These are phyloP conservation scores for Daubentonia madagascariensis DNA, from an alignment of 2,113 vertebrate species.

Conservation along the genomic window DNA sequence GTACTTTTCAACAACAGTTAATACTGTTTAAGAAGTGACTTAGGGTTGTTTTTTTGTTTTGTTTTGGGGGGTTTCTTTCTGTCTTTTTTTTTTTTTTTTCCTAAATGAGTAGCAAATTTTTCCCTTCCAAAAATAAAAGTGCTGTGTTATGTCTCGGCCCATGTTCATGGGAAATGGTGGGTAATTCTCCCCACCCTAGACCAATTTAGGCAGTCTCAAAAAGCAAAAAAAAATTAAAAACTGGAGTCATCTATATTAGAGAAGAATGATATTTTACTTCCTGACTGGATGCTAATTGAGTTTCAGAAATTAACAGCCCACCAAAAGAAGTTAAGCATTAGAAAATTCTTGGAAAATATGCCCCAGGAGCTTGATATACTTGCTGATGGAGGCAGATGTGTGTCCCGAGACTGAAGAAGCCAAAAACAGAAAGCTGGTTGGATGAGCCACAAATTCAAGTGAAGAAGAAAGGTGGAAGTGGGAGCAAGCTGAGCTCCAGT, in stretches of 20 bases:
- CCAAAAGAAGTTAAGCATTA: too few relatives aligned
- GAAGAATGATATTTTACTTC: neutral
- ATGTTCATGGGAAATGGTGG: neutral
- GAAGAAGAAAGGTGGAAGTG: neutral
- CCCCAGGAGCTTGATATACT: accelerated
- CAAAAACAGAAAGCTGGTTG: accelerated
- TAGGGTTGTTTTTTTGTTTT: too few relatives aligned
- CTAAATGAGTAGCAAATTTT: neutral
- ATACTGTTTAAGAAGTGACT: neutral
- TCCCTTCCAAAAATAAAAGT: neutral
- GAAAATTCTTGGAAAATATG: neutral
- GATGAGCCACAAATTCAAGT: neutral
- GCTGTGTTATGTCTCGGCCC: neutral
- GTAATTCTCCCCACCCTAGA: neutral
- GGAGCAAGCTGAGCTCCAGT: too few relatives aligned
- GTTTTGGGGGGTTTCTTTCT: too few relatives aligned
- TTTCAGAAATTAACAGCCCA: neutral
- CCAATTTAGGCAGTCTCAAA: neutral
- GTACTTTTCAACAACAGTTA: neutral
- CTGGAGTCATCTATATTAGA: accelerated
- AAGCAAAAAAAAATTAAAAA: neutral
- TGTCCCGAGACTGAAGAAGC: too few relatives aligned
- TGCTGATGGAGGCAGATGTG: neutral
- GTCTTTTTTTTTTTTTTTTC: neutral
- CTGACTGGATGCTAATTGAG: neutral